A percentile compares a stretch with the other conserved stretches of the same genome.
Conservation (phyloP, 2,888 invertebrate genomes). For the Phengaris alcon region DNA sequence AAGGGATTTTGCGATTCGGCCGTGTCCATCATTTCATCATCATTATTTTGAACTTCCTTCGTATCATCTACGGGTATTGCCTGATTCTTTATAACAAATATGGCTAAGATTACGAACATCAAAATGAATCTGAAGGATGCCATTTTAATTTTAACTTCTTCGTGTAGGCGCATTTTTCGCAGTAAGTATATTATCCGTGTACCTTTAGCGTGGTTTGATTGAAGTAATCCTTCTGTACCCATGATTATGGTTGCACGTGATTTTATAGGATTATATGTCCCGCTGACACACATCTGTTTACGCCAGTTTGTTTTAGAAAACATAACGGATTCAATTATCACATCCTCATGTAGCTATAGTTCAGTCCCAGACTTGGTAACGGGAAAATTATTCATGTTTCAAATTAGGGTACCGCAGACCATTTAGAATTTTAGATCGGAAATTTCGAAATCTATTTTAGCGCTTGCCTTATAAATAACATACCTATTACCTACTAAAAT, state of each 20-base stretch:
- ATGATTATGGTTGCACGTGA: conserved; percentile 38
- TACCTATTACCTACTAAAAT: too few species aligned
- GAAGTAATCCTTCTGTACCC: neutral
- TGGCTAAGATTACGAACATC: conserved; percentile 43
- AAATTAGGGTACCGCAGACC: neutral
- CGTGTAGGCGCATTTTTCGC: neutral
- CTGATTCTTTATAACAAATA: conserved; percentile 43
- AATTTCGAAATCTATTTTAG: neutral
- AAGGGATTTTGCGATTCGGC: conserved; percentile 68
- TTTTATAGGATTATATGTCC: conserved; percentile 61
- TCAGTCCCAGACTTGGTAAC: conserved; percentile 30
- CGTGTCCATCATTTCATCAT: conserved; percentile 62
- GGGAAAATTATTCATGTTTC: conserved; percentile 22
- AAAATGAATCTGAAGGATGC: conserved; percentile 45
- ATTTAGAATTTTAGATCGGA: neutral
- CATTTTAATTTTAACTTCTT: conserved; percentile 39
- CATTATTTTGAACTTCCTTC: conserved; percentile 32
- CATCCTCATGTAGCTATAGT: conserved; percentile 60
- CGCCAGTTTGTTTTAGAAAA: conserved; percentile 65
- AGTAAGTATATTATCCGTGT: neutral
- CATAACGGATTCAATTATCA: conserved; percentile 75
- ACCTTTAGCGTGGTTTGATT: neutral
- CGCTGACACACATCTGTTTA: conserved; percentile 73
- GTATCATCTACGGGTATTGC: conserved; percentile 50
- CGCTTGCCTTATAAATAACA: too few species aligned